A percentile compares a stretch with the other conserved stretches of the same genome.
These are phyloP conservation scores for Pheosia gnoma DNA, from an alignment of 2,888 invertebrate genomes.

Conservation along the genomic window DNA sequence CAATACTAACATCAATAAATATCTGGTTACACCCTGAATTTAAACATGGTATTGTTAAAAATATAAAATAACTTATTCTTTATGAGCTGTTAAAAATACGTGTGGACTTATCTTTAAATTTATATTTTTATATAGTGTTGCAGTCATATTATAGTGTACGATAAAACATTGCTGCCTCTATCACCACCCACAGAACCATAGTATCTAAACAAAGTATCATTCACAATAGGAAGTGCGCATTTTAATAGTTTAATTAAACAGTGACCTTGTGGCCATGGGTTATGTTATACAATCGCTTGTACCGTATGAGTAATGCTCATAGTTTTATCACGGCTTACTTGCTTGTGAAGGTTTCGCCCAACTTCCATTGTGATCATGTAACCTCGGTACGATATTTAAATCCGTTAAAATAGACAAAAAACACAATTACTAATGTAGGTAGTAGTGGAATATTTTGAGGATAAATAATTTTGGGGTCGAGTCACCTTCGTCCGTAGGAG, in stretches of 20 bases:
- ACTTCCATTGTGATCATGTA: slow-evolving; percentile 31
- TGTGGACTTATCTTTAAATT: too few relatives aligned
- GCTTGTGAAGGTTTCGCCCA: slow-evolving; percentile 41
- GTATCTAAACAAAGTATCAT: neutral
- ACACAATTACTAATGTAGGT: neutral
- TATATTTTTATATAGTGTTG: too few relatives aligned
- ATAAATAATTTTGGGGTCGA: too few relatives aligned
- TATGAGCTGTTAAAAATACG: neutral
- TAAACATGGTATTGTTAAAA: neutral
- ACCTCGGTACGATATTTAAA: slow-evolving; percentile 25
- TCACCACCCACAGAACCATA: neutral
- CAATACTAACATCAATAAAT: neutral
- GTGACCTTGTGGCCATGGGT: slow-evolving; percentile 33
- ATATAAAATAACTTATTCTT: neutral
- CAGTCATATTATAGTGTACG: too few relatives aligned
- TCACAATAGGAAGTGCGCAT: slow-evolving; percentile 7
- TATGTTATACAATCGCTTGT: slow-evolving; percentile 45
- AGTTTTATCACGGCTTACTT: slow-evolving; percentile 38
- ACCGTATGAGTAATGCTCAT: slow-evolving; percentile 55
- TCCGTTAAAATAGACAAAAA: slow-evolving; percentile 15
- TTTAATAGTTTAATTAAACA: slow-evolving; percentile 23
- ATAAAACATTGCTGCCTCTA: neutral
- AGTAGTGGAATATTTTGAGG: too few relatives aligned
- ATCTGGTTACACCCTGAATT: neutral
- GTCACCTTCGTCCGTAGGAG: too few relatives aligned